Percentiles rank a stretch among this genome's conserved stretches.
phyloP scores from a whole-genome alignment of 2,888 invertebrate genomes.

The Prosapia bicincta region DNA sequence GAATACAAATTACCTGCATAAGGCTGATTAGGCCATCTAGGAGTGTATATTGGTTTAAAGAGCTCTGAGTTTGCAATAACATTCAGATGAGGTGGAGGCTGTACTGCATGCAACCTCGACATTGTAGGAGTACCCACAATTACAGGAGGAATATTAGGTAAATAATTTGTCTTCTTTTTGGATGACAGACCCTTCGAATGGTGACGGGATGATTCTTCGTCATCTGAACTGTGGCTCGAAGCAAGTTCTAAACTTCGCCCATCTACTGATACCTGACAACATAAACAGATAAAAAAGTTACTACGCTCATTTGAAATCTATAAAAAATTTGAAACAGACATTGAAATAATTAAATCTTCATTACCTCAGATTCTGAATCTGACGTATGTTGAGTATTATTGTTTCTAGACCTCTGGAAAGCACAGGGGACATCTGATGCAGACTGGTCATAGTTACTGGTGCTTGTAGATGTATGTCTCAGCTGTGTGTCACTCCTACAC shows the following conservation, averaged over 20 bases:
- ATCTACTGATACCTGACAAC: slow-evolving; percentile 52
- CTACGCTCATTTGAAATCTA: neutral
- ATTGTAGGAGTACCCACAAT: slow-evolving; percentile 13
- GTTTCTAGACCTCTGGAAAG: slow-evolving; percentile 45
- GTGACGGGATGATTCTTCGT: slow-evolving; percentile 52
- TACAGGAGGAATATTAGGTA: slow-evolving; percentile 14
- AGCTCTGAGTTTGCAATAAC: slow-evolving; percentile 64
- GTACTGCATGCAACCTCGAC: slow-evolving; percentile 40
- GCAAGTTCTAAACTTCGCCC: slow-evolving; percentile 86
- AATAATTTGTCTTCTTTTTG: slow-evolving; percentile 16
- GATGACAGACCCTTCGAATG: slow-evolving; percentile 26
- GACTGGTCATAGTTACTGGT: slow-evolving; percentile 76
- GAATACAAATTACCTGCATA: no score
- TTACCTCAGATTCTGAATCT: slow-evolving; percentile 45
- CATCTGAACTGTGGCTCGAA: slow-evolving; percentile 94
- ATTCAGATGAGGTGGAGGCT: slow-evolving; percentile 59
- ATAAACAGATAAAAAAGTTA: neutral
- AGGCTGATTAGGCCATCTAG: slow-evolving; percentile 59
- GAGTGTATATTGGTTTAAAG: slow-evolving; percentile 62
- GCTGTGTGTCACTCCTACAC: slow-evolving; percentile 72
- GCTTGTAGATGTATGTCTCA: slow-evolving; percentile 74
- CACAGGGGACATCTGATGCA: slow-evolving; percentile 72
- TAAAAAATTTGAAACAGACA: no score
- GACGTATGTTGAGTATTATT: slow-evolving; percentile 42
- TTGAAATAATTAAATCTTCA: no score